These are phyloP conservation scores for Neomonachus schauinslandi DNA, from an alignment of 2,113 vertebrate genomes.

Conservation along the genomic window DNA sequence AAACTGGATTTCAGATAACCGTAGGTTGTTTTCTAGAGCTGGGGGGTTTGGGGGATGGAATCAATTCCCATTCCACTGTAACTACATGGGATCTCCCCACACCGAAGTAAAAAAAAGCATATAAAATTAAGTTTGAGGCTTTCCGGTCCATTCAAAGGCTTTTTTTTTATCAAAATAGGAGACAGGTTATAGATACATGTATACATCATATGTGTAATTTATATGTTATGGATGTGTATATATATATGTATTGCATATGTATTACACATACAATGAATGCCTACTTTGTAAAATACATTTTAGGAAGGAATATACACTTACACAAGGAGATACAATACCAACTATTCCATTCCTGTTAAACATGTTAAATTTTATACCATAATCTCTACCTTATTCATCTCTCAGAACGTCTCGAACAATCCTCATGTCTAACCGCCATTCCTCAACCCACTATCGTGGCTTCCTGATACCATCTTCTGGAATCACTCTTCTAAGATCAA, in stretches of 20 bases:
- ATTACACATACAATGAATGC: not conserved
- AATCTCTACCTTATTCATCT: not conserved
- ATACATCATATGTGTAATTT: not conserved
- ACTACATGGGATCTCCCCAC: not conserved
- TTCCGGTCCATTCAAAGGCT: not conserved
- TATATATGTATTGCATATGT: not conserved
- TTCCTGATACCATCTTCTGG: not conserved
- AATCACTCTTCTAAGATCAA: not conserved
- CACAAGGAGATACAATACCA: not conserved
- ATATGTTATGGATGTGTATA: not conserved
- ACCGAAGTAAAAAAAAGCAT: conserved; percentile 7
- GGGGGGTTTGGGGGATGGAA: not conserved
- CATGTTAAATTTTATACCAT: not conserved
- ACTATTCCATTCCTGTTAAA: not conserved
- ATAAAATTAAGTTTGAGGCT: conserved; percentile 15
- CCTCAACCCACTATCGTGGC: not conserved
- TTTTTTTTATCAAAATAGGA: conserved; percentile 1
- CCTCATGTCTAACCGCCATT: not conserved
- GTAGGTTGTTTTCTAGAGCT: not conserved
- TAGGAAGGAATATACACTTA: not conserved
- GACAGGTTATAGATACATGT: not conserved
- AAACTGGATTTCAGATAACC: conserved; percentile 4
- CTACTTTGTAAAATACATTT: not conserved
- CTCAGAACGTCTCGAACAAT: not conserved
- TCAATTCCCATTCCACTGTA: not conserved